Percentiles rank a stretch among this genome's conserved stretches.
phyloP scores from a whole-genome alignment of 2,797 vertebrate genomes.

The Ataeniobius toweri region DNA sequence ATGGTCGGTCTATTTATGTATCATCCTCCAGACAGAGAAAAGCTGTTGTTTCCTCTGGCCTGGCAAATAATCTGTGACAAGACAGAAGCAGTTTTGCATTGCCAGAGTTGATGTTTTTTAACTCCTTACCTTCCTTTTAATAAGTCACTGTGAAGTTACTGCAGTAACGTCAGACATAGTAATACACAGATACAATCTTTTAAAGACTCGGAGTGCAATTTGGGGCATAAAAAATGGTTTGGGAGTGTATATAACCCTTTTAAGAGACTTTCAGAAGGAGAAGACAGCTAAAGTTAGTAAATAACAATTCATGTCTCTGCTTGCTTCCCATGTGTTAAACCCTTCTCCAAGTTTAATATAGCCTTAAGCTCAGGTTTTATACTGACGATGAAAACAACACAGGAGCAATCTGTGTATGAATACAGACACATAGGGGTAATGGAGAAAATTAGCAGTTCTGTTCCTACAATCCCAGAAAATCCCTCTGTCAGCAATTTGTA shows the following conservation, averaged over 20 bases:
- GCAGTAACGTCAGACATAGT: neutral
- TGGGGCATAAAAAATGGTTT: neutral
- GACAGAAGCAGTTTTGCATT: too few species aligned
- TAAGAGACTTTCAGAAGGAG: neutral
- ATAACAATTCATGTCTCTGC: slow-evolving; percentile 15
- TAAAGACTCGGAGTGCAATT: neutral
- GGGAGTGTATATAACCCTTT: neutral
- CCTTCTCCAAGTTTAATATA: slow-evolving; percentile 50
- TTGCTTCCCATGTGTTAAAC: slow-evolving; percentile 36
- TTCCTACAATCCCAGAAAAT: slow-evolving; percentile 40
- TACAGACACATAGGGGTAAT: slow-evolving; percentile 32
- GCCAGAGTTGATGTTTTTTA: neutral
- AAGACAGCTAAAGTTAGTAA: slow-evolving; percentile 22
- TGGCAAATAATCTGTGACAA: too few species aligned
- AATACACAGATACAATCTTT: neutral
- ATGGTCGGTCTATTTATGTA: too few species aligned
- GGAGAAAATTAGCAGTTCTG: slow-evolving; percentile 33
- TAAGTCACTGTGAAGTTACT: neutral
- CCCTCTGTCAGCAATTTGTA: slow-evolving; percentile 38
- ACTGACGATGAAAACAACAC: slow-evolving; percentile 20
- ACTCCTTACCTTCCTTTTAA: neutral
- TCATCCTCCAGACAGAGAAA: too few species aligned
- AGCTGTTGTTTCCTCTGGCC: too few species aligned
- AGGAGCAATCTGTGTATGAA: slow-evolving; percentile 32
- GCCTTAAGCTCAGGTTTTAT: slow-evolving; percentile 27